Percentiles rank a stretch among this genome's conserved stretches.
phyloP scores from a whole-genome alignment of 92 coral and sea anemone genomes.

The Desmophyllum pertusum region DNA sequence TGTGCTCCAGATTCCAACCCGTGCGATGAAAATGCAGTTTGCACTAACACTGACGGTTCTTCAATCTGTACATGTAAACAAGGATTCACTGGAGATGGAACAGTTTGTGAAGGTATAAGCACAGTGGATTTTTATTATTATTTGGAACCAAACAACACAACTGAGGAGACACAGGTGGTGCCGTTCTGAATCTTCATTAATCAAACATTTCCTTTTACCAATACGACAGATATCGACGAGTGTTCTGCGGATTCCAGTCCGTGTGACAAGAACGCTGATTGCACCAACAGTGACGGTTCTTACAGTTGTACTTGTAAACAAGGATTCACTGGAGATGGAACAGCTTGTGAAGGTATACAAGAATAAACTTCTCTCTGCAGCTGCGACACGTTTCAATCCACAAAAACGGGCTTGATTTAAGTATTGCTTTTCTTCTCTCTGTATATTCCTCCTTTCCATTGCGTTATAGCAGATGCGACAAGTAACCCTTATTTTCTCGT shows the following conservation, averaged over 20 bases:
- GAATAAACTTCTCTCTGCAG: not conserved
- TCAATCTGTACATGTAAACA: slow-evolving; percentile 59
- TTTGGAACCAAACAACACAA: too few species aligned
- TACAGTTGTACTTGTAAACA: slow-evolving; percentile 40
- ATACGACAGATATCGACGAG: slow-evolving; percentile 47
- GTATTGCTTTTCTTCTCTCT: not conserved
- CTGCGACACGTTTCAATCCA: not conserved
- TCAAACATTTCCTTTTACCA: too few species aligned
- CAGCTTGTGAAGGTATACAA: slow-evolving; percentile 44
- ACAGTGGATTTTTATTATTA: too few species aligned
- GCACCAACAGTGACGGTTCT: slow-evolving; percentile 34
- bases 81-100: slow-evolving; percentile 75
- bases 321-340: slow-evolving; percentile 36
- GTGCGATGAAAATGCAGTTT: slow-evolving; percentile 59
- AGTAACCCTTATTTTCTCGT: too few species aligned
- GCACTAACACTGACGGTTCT: slow-evolving; percentile 70
- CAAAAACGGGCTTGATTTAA: not conserved
- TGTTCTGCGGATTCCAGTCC: slow-evolving; percentile 27
- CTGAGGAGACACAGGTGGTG: too few species aligned
- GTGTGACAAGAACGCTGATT: slow-evolving; percentile 10
- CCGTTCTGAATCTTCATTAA: too few species aligned
- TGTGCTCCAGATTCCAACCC: slow-evolving; percentile 41
- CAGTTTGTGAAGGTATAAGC: slow-evolving; percentile 55
- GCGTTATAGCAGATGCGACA: too few species aligned
- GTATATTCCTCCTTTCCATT: not conserved